Evolutionary conservation across 1,140 invertebrate species (phyloP), one percentile per base, ranked within the genome.

Genomic region (Zophobas morio): DNA sequence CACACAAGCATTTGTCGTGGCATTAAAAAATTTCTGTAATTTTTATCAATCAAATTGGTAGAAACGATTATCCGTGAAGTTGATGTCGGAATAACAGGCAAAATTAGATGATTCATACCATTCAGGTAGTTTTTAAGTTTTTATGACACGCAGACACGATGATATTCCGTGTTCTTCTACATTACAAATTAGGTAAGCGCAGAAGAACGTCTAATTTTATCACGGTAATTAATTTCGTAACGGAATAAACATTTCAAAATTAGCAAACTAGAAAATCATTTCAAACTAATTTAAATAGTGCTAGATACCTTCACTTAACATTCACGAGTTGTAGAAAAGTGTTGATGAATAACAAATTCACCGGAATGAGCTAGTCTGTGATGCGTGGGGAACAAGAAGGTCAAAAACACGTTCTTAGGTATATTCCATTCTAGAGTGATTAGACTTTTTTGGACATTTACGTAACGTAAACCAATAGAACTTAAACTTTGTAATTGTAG

Each of bases 121-220:
- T 39, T 46, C 42, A 3, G 42, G 49, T 20, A 51, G 49, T 51
- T 51, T 51, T 4, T 51, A 2, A 6, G 49, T 46, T 46, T 4
- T 46, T 20, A 20, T 20, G 20, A 20, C 20, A 20, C 20, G 20
- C 20, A 20, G 20, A 20, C 8, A 56, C 34, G 34, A 6, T 35
- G 34, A 56, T 63, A 39, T 63, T 63, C 57, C 35, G 57, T 63
- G 36, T 37, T 63, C 57, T 39, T 66, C 3, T 32, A 42, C 20
- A 32, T 66, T 47, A 66, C 39, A 32, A 6, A 66, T 66, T 66
- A 66, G 39, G 60, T 66, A 66, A 66, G 60, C 39, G 4, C 33
- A 37, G 39, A 66, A 66, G 39, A 42, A 66, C 42, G 20, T 40
- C 36, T 66, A 66, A 51, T 51, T 51, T 51, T 5, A 51, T 51